A percentile compares a stretch with the other conserved stretches of the same genome.
Evolutionary conservation across 2,888 invertebrate species (phyloP).

Genomic region (Elmis aenea): DNA sequence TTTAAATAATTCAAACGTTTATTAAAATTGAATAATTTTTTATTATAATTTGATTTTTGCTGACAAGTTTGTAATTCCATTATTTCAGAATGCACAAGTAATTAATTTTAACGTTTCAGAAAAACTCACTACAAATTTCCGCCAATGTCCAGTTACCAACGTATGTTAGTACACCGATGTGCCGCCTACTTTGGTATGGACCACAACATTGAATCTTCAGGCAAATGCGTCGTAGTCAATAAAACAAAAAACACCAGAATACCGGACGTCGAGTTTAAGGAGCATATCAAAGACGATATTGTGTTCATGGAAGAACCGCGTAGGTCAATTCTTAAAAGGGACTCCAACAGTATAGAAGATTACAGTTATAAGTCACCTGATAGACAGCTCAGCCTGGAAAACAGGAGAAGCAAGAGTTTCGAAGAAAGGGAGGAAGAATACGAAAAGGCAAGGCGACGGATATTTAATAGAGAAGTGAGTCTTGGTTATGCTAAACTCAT

Average conservation of each 20-base stretch:
- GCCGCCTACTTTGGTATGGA: constrained; percentile 92
- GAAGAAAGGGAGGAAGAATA: constrained; percentile 91
- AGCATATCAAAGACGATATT: constrained; percentile 62
- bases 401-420: constrained; percentile 74
- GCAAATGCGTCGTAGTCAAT: constrained; percentile 79
- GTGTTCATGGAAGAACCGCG: constrained; percentile 63
- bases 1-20: too few species aligned
- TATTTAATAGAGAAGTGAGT: constrained; percentile 59
- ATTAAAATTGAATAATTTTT: too few species aligned
- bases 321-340: constrained; percentile 77
- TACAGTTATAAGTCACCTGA: constrained; percentile 58
- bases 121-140: constrained; percentile 79
- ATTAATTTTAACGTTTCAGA: constrained; percentile 45
- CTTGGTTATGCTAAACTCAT: too few species aligned
- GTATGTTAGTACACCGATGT: constrained; percentile 92
- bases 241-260: constrained; percentile 67
- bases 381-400: constrained; percentile 57
- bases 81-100: constrained; percentile 3
- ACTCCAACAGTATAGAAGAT: constrained; percentile 76
- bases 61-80: too few species aligned
- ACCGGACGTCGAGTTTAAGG: constrained; percentile 68
- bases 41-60: too few species aligned
- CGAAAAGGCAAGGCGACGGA: constrained; percentile 76
- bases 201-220: constrained; percentile 84
- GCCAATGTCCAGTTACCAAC: constrained; percentile 90